These are phyloP conservation scores for Turritopsis rubra DNA, from an alignment of 30 jellyfish, hydroid and myxozoan species.

Conservation along the genomic window DNA sequence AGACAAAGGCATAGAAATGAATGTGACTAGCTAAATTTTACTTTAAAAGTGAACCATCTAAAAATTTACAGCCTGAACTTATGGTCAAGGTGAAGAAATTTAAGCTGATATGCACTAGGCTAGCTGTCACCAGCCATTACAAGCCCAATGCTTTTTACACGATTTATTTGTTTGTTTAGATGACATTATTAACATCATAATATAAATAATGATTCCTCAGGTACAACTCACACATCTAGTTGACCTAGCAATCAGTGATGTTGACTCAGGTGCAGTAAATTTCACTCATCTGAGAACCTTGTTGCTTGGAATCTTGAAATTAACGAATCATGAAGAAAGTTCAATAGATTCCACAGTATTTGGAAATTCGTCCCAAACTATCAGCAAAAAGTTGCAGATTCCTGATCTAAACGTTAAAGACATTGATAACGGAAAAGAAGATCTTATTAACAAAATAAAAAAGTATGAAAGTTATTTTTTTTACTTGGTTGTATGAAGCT, in stretches of 20 bases:
- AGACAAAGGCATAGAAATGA: no score
- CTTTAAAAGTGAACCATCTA: no score
- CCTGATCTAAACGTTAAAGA: neutral
- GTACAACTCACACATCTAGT: conserved; percentile 14
- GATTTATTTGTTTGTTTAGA: neutral
- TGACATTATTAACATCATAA: neutral
- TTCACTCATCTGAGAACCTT: conserved; percentile 47
- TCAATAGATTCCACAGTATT: neutral
- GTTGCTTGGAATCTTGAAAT: conserved; percentile 35
- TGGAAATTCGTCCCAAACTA: neutral
- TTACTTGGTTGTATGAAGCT: no score
- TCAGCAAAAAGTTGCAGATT: neutral
- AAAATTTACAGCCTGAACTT: no score
- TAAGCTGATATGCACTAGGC: no score
- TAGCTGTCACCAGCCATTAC: no score
- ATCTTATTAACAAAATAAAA: neutral
- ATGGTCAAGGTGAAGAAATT: no score
- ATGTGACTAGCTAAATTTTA: no score
- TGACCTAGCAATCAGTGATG: conserved; percentile 41
- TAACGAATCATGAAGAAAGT: neutral
- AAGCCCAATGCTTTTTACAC: no score
- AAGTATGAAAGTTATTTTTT: neutral
- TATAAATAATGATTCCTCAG: neutral
- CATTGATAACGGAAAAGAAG: neutral
- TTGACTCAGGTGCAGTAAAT: conserved; percentile 47